Conservation (phyloP, 1,140 invertebrate genomes). For the Hycleus phaleratus region DNA sequence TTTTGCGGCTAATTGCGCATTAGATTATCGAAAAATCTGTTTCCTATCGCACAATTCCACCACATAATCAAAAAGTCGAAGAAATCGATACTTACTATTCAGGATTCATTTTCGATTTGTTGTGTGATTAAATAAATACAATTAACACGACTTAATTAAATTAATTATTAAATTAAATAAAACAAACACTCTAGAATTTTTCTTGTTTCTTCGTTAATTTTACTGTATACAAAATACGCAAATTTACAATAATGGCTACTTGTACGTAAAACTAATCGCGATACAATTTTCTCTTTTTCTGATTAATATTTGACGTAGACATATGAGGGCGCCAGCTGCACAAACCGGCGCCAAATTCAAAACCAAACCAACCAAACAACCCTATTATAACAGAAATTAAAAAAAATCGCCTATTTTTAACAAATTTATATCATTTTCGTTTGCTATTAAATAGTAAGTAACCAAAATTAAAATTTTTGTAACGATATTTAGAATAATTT, state of each 20-base stretch:
- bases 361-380: too few species aligned
- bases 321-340: too few species aligned
- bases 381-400: too few species aligned
- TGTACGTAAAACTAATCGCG: too few species aligned
- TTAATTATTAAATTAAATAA: neutral
- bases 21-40: slow-evolving; percentile 18
- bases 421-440: too few species aligned
- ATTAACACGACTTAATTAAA: neutral
- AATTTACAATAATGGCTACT: neutral
- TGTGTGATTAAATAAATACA: neutral
- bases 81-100: slow-evolving; percentile 42
- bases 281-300: too few species aligned
- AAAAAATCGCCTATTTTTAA: too few species aligned
- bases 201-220: neutral
- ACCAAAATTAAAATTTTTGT: too few species aligned
- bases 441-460: too few species aligned
- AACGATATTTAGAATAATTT: too few species aligned
- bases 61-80: slow-evolving; percentile 23
- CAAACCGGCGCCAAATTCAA: too few species aligned
- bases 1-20: slow-evolving; percentile 18
- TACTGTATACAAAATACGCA: neutral
- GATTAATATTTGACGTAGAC: too few species aligned
- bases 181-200: neutral
- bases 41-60: slow-evolving; percentile 1
- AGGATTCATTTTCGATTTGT: slow-evolving; percentile 36